Conservation (phyloP, 2,888 invertebrate genomes). For the Cryptus armator region DNA sequence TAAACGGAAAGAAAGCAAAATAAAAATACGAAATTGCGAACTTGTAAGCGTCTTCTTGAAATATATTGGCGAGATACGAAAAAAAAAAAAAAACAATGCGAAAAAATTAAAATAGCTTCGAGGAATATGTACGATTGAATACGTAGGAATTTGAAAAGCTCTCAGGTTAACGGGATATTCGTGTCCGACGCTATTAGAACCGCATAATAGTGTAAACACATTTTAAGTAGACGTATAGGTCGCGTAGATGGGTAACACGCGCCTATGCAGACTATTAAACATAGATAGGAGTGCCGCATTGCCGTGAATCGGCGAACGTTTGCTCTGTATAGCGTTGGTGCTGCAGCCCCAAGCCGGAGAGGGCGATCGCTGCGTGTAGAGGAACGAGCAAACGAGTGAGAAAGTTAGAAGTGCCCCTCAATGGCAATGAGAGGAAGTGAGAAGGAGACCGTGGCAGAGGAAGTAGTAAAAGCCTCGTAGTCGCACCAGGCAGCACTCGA, state of each 20-base stretch:
- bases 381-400: constrained; percentile 51
- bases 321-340: constrained; percentile 20
- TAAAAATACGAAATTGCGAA: neutral
- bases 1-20: neutral
- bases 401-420: neutral
- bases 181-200: constrained; percentile 14
- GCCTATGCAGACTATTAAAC: constrained; percentile 82
- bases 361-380: neutral
- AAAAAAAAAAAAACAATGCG: neutral
- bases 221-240: constrained; percentile 20
- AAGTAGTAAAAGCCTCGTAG: constrained; percentile 44
- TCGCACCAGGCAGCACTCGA: constrained; percentile 40
- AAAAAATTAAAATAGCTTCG: neutral
- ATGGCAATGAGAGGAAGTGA: neutral
- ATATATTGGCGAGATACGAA: neutral
- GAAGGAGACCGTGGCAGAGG: constrained; percentile 18
- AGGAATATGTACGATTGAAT: neutral
- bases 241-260: constrained; percentile 53
- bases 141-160: constrained; percentile 12
- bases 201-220: constrained; percentile 25
- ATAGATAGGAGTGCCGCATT: constrained; percentile 83
- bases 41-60: neutral
- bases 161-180: constrained; percentile 2
- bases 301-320: constrained; percentile 78
- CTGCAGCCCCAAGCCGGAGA: constrained; percentile 24